Evolutionary conservation across 2,797 vertebrate species (phyloP).

Genomic region (Liasis olivaceus): DNA sequence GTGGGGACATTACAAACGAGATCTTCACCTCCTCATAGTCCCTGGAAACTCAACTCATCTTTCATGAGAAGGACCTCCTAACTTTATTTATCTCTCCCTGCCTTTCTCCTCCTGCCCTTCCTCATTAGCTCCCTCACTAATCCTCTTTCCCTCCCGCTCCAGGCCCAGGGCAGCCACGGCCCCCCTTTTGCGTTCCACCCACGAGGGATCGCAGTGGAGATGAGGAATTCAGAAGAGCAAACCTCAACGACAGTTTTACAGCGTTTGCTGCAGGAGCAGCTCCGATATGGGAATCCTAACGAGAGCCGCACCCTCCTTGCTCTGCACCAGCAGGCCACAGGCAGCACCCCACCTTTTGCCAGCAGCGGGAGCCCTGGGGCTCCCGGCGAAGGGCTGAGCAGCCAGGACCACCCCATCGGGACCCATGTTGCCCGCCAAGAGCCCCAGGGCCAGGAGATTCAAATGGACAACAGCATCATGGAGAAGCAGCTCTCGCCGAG

Average conservation of each 20-base stretch:
- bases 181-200: conserved; percentile 76
- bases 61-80: background rate
- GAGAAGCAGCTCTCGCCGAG: conserved; percentile 88
- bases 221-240: conserved; percentile 94
- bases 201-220: conserved; percentile 82
- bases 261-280: conserved; percentile 97
- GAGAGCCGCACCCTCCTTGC: conserved; percentile 90
- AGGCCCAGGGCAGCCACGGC: conserved; percentile 75
- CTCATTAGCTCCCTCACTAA: background rate
- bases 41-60: background rate
- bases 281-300: conserved; percentile 87
- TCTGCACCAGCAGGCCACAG: conserved; percentile 86
- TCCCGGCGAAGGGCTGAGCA: conserved; percentile 79
- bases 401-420: conserved; percentile 84
- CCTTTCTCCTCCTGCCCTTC: background rate
- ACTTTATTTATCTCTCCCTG: background rate
- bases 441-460: conserved; percentile 97
- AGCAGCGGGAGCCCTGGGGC: conserved; percentile 68
- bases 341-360: conserved; percentile 76
- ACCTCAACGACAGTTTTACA: conserved; percentile 92
- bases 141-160: conserved; percentile 37
- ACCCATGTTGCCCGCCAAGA: conserved; percentile 96
- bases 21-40: background rate
- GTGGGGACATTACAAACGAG: background rate
- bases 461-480: conserved; percentile 88